Evolutionary conservation across 1,140 invertebrate species (phyloP).

Genomic region (Orius laevigatus): DNA sequence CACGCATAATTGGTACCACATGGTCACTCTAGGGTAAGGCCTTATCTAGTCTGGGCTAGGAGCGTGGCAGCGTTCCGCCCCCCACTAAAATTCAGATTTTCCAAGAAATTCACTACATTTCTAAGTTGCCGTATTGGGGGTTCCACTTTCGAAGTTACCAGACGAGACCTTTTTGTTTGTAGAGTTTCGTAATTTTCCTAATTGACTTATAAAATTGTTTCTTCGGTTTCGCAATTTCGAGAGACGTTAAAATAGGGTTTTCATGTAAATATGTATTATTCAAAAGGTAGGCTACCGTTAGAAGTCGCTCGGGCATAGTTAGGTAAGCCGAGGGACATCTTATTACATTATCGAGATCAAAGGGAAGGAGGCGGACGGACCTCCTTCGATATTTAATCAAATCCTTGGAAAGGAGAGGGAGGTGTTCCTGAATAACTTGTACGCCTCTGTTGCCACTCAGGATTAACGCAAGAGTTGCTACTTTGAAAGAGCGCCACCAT

Average conservation of each 20-base stretch:
- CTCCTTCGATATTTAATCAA: conserved; percentile 12
- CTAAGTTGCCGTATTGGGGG: no score
- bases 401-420: background rate
- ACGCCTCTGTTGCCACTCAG: background rate
- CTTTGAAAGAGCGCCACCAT: conserved; percentile 4
- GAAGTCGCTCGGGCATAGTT: background rate
- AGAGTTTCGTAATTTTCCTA: no score
- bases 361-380: conserved; percentile 4
- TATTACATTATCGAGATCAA: conserved; percentile 12
- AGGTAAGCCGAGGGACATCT: conserved; percentile 9
- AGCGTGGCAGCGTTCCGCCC: no score
- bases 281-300: background rate
- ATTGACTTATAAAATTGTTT: no score
- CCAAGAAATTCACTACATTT: no score
- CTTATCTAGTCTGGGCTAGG: no score
- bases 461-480: conserved; percentile 11
- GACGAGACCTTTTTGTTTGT: no score
- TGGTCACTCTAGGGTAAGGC: no score
- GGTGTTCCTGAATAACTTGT: conserved; percentile 1
- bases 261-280: conserved; percentile 12
- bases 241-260: background rate
- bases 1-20: no score
- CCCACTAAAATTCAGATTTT: no score
- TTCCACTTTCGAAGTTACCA: no score
- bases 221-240: background rate